Percentiles rank a stretch among this genome's conserved stretches.
Evolutionary conservation across 2,888 invertebrate genomes (phyloP).

Genomic region (Plagodis pulveraria): DNA sequence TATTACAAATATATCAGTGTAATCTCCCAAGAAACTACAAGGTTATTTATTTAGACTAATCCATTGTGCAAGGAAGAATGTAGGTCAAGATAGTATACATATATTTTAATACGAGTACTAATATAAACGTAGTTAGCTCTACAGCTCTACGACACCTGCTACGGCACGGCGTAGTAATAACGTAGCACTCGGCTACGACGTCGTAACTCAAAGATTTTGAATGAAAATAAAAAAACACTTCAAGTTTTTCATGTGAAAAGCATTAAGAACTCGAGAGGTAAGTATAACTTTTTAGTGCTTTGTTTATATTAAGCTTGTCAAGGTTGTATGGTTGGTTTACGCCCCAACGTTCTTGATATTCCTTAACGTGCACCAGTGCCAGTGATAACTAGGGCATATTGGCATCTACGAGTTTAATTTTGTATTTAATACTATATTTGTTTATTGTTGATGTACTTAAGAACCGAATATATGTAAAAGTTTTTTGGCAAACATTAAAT

Average conservation of each 20-base stretch:
- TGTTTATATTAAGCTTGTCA: slow-evolving; percentile 1
- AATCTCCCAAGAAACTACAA: background rate
- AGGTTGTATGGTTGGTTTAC: slow-evolving; percentile 2
- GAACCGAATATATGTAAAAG: too few relatives aligned
- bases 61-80: slow-evolving; percentile 11
- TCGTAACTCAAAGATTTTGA: slow-evolving; percentile 28
- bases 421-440: too few relatives aligned
- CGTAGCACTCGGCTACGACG: slow-evolving; percentile 29
- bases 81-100: slow-evolving; percentile 29
- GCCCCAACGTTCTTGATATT: background rate
- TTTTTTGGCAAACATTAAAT: too few relatives aligned
- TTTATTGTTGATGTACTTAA: too few relatives aligned
- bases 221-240: slow-evolving; percentile 22
- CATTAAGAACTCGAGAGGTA: too few relatives aligned
- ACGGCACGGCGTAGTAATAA: slow-evolving; percentile 42
- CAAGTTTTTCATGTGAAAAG: slow-evolving; percentile 3
- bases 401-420: too few relatives aligned
- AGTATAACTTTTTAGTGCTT: background rate
- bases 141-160: slow-evolving; percentile 34
- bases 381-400: too few relatives aligned
- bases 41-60: background rate
- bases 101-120: slow-evolving; percentile 21
- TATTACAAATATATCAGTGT: too few relatives aligned
- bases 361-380: background rate
- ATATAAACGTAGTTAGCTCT: slow-evolving; percentile 15